Evolutionary conservation across 2,113 vertebrate species (phyloP), one percentile per base, ranked within the genome.

Genomic region (Phaethornis superciliosus): DNA sequence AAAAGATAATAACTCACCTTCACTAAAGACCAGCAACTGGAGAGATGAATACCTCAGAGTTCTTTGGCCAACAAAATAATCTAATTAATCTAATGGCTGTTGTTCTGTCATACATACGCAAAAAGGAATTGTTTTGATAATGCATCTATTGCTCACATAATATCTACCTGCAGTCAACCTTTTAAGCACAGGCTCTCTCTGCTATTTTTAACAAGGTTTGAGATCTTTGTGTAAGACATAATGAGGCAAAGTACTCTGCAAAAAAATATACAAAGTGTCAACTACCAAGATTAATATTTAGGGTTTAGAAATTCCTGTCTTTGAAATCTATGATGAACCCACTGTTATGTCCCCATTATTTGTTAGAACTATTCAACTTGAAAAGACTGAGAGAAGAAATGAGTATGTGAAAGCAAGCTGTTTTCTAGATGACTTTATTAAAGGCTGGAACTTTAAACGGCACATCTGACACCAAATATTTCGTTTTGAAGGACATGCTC

Each of bases 341-440:
- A 40, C 17, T 59, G 6, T 51, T 86, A 19, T 6, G 22, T 60
- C 28, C n/a, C 9, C 5, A 15, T 44, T 86, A 54, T 3, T 27
- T 83, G 27, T 59, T 93, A 54, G 12, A 58, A 35, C 47, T 63
- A 42, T 67, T 75, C 8, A 64, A 4, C 42, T 5, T 5, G 11
- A 83, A 70, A 80, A 80, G 23, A 74, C 47, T 35, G 47, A 91
- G 28, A 75, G 24, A 63, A 91, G n/a, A 63, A 81, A 58, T 0
- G 12, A 75, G 9, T 55, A 77, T 30, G 35, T 24, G 30, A 78
- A 80, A 81, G 63, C 62, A 94, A 78, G 19, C 54, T 85, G 56
- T 81, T 94, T 95, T 90, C 76, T 88, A 81, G 59, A 77, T 94
- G 64, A 64, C n/a, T 71, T 91, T 95, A 64, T 80, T 89, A 67